Percentiles rank a stretch among this genome's conserved stretches.
These are phyloP conservation scores for Lottia gigantea DNA, from an alignment of 2,888 invertebrate species.

Conservation along the genomic window DNA sequence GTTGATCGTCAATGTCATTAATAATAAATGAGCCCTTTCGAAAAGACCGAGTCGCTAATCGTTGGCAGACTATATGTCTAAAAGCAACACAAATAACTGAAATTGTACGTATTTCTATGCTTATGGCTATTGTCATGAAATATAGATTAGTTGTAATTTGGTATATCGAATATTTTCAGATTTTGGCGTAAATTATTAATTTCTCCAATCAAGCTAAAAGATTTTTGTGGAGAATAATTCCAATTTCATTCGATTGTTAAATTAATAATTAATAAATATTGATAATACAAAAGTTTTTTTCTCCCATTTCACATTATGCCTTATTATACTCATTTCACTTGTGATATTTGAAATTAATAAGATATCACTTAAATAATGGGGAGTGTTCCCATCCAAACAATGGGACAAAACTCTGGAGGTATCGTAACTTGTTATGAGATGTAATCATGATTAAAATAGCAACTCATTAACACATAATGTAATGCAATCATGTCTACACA, in stretches of 20 bases:
- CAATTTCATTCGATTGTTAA: constrained; percentile 7
- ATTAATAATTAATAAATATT: constrained; percentile 5
- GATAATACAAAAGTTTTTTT: constrained; percentile 8
- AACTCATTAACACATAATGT: too few species aligned
- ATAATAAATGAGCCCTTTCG: constrained; percentile 8
- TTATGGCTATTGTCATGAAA: constrained; percentile 8
- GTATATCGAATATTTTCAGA: constrained; percentile 6
- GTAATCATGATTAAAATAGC: too few species aligned
- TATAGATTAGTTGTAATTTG: constrained; percentile 4
- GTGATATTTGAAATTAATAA: background rate
- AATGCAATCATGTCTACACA: too few species aligned
- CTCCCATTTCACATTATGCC: background rate
- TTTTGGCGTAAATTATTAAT: background rate
- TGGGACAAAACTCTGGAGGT: background rate
- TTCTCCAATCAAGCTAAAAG: constrained; percentile 6
- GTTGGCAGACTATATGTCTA: background rate
- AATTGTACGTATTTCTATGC: constrained; percentile 2
- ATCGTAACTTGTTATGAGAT: too few species aligned
- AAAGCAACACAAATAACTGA: constrained; percentile 11
- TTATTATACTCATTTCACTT: background rate
- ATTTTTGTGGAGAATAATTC: constrained; percentile 4
- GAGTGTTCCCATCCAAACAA: background rate
- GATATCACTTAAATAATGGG: constrained; percentile 2
- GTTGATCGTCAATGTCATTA: constrained; percentile 11
- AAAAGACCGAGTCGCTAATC: constrained; percentile 8